Conservation (phyloP, 2,113 vertebrate species). For the Cyanoderma ruficeps region DNA sequence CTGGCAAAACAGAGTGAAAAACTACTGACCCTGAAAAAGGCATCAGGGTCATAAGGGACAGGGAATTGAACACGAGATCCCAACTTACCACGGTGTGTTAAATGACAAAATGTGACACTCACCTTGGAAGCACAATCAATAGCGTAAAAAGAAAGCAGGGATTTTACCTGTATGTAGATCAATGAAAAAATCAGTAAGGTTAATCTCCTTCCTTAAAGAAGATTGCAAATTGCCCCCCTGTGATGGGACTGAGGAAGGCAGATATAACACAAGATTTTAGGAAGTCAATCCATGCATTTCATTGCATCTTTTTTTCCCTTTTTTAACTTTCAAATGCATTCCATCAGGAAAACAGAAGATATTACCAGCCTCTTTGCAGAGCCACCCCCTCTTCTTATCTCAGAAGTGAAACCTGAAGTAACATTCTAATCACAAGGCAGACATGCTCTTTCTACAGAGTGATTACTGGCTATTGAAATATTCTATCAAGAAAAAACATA, state of each 20-base stretch:
- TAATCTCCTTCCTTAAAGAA: neutral
- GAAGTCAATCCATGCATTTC: neutral
- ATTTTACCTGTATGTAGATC: neutral
- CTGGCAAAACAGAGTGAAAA: neutral
- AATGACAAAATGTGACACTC: neutral
- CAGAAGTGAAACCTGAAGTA: neutral
- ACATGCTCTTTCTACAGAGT: neutral
- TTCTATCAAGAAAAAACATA: neutral
- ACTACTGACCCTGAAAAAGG: neutral
- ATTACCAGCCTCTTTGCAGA: neutral
- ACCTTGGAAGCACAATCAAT: neutral
- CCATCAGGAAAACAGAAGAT: neutral
- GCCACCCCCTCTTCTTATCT: neutral
- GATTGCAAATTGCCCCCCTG: neutral
- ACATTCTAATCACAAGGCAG: neutral
- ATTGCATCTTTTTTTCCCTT: neutral
- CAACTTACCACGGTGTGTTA: neutral
- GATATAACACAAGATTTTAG: neutral
- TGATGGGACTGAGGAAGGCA: neutral
- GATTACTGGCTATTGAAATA: neutral
- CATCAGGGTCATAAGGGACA: neutral
- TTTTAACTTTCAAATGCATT: neutral
- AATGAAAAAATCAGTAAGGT: neutral
- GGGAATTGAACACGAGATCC: accelerated
- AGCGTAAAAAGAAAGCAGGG: neutral